Percentiles rank a stretch among this genome's conserved stretches.
Conservation (phyloP, 2,113 vertebrate genomes). For the Varanus komodoensis region DNA sequence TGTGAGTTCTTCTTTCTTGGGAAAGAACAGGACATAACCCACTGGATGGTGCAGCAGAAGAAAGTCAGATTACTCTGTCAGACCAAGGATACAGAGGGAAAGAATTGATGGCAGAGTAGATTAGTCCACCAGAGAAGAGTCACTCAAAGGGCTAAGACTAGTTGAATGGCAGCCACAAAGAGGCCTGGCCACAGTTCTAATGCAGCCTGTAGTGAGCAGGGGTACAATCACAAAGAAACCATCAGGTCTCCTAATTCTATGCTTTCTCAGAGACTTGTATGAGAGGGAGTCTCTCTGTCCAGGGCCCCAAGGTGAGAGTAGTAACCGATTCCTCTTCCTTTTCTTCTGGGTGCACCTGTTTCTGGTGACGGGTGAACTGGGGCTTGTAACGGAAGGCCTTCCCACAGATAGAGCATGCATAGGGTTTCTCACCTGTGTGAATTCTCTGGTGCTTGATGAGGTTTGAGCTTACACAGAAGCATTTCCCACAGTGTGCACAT, state of each 20-base stretch:
- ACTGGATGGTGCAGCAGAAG: neutral
- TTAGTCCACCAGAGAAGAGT: neutral
- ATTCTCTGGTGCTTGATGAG: too few species aligned
- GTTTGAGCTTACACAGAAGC: too few species aligned
- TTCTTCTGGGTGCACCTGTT: too few species aligned
- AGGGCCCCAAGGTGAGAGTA: neutral
- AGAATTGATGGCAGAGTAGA: neutral
- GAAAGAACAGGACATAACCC: neutral
- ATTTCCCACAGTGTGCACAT: too few species aligned
- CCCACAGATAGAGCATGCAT: too few species aligned
- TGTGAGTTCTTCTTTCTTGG: neutral
- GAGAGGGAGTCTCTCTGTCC: neutral
- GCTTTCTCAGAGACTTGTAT: neutral
- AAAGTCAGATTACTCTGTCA: neutral
- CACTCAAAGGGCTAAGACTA: neutral
- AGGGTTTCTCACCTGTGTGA: too few species aligned
- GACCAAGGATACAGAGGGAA: neutral
- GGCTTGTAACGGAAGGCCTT: too few species aligned
- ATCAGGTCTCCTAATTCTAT: neutral
- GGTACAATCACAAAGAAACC: neutral
- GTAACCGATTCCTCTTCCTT: neutral
- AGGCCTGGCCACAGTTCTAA: neutral
- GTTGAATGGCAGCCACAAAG: neutral
- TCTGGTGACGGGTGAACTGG: too few species aligned
- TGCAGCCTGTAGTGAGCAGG: neutral